Evolutionary conservation across 2,797 vertebrate genomes (phyloP).

Genomic region (Myiotriccus ornatus): DNA sequence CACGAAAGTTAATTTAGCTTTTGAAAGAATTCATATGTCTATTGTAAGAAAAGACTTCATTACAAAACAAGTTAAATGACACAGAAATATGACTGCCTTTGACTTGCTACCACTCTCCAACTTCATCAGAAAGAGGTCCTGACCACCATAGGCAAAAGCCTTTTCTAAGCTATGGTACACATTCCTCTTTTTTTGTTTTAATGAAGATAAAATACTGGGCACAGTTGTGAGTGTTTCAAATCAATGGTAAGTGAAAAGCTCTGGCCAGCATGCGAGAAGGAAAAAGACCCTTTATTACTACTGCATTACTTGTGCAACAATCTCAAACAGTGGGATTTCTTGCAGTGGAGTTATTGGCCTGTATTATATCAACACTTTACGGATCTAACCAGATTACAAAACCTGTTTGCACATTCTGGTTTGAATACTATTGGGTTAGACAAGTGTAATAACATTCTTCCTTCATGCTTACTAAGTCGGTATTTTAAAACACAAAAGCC

Average conservation of each 20-base stretch:
- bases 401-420: background rate
- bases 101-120: background rate
- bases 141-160: background rate
- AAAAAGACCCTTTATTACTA: background rate
- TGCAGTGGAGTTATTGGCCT: background rate
- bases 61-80: background rate
- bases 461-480: background rate
- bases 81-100: background rate
- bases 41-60: background rate
- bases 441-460: background rate
- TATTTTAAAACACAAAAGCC: background rate
- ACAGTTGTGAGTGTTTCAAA: background rate
- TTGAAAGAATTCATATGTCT: background rate
- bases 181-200: background rate
- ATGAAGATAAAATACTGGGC: background rate
- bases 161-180: background rate
- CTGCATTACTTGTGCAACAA: background rate
- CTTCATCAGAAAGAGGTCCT: background rate
- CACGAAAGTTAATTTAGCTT: background rate
- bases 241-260: constrained; percentile 10
- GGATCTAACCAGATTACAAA: constrained; percentile 5
- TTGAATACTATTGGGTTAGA: background rate
- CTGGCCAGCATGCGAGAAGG: background rate
- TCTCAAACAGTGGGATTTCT: constrained; percentile 12
- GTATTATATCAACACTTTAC: background rate